Base-by-base conservation (phyloP, 2,797 vertebrate genomes). In the Myotis planiceps region DNA sequence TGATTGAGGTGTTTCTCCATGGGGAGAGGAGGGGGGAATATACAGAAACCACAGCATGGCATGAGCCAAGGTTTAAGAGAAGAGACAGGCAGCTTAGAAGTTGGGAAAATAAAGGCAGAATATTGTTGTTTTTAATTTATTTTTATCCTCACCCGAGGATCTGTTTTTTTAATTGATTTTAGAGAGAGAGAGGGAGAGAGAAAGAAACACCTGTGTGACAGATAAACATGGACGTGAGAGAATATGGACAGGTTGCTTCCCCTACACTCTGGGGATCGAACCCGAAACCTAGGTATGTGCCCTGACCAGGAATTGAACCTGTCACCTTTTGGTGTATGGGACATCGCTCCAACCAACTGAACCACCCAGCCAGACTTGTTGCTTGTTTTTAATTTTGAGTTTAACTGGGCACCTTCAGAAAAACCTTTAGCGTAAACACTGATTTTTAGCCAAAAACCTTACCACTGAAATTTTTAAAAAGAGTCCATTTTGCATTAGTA, bases 391-490 rank as follows among this genome's bases (percentile, higher is more conserved):
- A 42, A 68, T 94, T 45, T 91, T 58, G 18, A 78, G 14, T 89
- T 94, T 74, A 72, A 93, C 39, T 66, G 16, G 21, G 39, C 39
- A 69, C 63, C 39, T 92, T 89, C 51, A 37, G 71, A 58, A 96
- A 91, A 92, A 32, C 34, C 66, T 25, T 88, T 55, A 85, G 71
- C 16, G 3, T 4, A 6, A 68, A 60, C 55, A 68, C 68, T 94
- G 29, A 95, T 90, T 89, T 95, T 87, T 84, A 27, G 55, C 37
- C 91, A 66, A 79, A 76, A 88, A 90, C 79, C 53, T 93, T 85
- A 78, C 15, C 55, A 91, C 3, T 9, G 65, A 82, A 63, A 29
- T 60, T 29, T 27, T 14, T 47, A 32, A 8, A 25, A 21, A 7
- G 19, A 65, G 6, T 42, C 51, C 16, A 29, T 13, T 51, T 81